A percentile compares a stretch with the other conserved stretches of the same genome.
Evolutionary conservation across 1,140 invertebrate species (phyloP).

Genomic region (Neocloeon triangulifer): DNA sequence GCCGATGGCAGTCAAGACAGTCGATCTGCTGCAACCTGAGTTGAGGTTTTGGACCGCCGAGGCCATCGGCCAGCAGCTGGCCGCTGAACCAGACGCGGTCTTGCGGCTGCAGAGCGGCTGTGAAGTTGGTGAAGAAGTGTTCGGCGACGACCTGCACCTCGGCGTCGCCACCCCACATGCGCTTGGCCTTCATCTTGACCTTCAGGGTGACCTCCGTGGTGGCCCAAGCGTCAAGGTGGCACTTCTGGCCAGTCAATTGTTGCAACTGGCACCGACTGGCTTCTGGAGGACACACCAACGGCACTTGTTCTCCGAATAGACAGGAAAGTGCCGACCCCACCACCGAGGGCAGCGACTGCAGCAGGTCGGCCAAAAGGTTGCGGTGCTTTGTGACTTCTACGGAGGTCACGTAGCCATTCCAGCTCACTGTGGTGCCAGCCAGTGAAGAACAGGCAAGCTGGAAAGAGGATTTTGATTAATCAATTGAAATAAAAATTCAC

Average conservation of each 20-base stretch:
- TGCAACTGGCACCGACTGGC: too few species aligned
- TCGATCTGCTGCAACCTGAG: conserved; percentile 35
- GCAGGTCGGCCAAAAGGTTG: conserved; percentile 23
- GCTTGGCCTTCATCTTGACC: too few species aligned
- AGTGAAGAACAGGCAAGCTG: conserved; percentile 44
- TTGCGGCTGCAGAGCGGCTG: conserved; percentile 30
- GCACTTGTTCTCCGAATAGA: neutral
- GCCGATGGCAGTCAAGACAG: conserved; percentile 37
- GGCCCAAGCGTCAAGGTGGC: conserved; percentile 41
- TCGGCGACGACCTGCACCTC: too few species aligned
- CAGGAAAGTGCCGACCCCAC: neutral
- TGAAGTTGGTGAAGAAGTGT: too few species aligned
- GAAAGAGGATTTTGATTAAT: too few species aligned
- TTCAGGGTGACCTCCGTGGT: too few species aligned
- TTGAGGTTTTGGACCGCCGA: conserved; percentile 27
- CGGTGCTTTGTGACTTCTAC: conserved; percentile 32
- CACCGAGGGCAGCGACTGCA: neutral
- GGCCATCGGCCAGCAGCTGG: conserved; percentile 18
- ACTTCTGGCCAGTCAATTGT: too few species aligned
- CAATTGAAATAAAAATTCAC: too few species aligned
- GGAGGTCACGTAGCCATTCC: conserved; percentile 47
- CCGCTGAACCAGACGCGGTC: conserved; percentile 53
- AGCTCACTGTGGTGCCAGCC: conserved; percentile 34
- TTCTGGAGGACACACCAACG: neutral
- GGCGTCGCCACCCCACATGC: too few species aligned